A percentile compares a stretch with the other conserved stretches of the same genome.
phyloP scores from a whole-genome alignment of 2,888 invertebrate species.

The Blera fallax region DNA sequence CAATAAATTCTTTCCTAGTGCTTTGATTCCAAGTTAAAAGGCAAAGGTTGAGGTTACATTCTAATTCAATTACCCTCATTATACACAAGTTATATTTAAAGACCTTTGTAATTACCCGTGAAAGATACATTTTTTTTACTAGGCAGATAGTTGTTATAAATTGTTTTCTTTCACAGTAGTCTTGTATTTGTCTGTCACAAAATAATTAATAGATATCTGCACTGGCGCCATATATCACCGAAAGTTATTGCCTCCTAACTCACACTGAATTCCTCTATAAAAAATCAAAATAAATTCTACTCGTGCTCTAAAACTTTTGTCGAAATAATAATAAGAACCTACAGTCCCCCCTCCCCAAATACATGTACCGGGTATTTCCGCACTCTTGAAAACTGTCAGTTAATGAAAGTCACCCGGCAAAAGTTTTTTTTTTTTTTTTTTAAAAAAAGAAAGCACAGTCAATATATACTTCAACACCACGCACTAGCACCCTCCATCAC shows the following conservation, averaged over 20 bases:
- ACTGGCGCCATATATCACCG: neutral
- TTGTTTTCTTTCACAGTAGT: neutral
- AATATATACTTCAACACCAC: slow-evolving; percentile 18
- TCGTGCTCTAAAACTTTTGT: slow-evolving; percentile 25
- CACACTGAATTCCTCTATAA: slow-evolving; percentile 21
- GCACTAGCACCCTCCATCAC: neutral
- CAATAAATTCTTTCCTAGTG: too few species aligned
- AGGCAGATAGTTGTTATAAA: neutral
- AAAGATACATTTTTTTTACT: neutral
- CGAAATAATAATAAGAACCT: slow-evolving; percentile 31
- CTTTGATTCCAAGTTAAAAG: neutral
- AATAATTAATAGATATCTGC: neutral
- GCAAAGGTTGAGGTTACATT: neutral
- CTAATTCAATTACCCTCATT: too few species aligned
- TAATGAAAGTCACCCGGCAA: slow-evolving; percentile 32
- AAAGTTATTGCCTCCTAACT: slow-evolving; percentile 34
- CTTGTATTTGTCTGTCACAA: neutral
- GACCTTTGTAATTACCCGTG: neutral
- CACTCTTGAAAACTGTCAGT: slow-evolving; percentile 45
- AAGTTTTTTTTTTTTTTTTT: too few species aligned
- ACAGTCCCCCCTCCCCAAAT: neutral
- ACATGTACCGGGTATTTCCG: slow-evolving; percentile 36
- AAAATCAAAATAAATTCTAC: slow-evolving; percentile 34
- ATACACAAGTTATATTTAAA: neutral
- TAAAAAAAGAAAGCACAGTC: neutral